Conservation (phyloP, 2,888 invertebrate genomes). For the Pterobdella sp. region DNA sequence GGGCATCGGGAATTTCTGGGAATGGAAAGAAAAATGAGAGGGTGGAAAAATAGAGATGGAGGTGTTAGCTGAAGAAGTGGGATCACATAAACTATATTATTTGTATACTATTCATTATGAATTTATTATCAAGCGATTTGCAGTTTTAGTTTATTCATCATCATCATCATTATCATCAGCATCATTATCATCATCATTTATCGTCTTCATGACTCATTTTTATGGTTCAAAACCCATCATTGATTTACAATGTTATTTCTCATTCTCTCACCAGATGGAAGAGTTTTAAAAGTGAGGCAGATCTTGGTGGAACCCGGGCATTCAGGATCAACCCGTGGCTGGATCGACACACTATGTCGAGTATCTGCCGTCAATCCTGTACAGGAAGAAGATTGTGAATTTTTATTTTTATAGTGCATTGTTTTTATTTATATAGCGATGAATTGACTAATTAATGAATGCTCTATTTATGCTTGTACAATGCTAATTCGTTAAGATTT, state of each 20-base stretch:
- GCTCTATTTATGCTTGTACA: no score
- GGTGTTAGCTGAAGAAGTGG: not conserved
- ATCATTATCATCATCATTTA: no score
- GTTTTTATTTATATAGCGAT: no score
- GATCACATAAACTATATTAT: no score
- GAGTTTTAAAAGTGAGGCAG: slow-evolving; percentile 31
- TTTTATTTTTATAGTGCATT: no score
- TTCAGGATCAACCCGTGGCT: slow-evolving; percentile 21
- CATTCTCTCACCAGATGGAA: slow-evolving; percentile 20
- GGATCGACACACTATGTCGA: slow-evolving; percentile 29
- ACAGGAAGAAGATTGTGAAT: not conserved
- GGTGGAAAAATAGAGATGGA: not conserved
- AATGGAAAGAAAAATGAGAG: not conserved
- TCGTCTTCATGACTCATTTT: not conserved
- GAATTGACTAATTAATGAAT: no score
- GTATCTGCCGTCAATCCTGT: slow-evolving; percentile 28
- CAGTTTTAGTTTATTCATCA: no score
- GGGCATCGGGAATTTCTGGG: slow-evolving; percentile 60
- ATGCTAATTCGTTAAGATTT: no score
- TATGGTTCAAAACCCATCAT: not conserved
- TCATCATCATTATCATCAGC: no score
- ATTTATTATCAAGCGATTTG: no score
- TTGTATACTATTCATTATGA: no score
- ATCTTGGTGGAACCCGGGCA: slow-evolving; percentile 21
- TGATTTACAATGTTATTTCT: not conserved